Percentiles rank a stretch among this genome's conserved stretches.
phyloP scores from a whole-genome alignment of 1,140 invertebrate genomes.

The Anthonomus grandis region DNA sequence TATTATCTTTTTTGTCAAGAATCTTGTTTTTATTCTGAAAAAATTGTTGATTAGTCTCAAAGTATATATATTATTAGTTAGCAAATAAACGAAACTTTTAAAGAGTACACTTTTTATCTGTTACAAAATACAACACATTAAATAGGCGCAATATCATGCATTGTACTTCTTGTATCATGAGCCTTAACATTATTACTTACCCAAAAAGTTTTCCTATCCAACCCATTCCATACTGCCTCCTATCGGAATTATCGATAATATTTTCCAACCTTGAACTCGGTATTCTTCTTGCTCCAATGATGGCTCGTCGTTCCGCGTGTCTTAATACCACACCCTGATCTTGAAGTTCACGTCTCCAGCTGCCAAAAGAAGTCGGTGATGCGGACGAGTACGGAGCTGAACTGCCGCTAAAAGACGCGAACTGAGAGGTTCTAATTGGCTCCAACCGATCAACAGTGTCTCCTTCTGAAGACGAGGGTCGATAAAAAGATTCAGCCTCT shows the following conservation, averaged over 20 bases:
- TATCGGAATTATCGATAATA: conserved; percentile 75
- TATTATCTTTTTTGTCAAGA: too few species aligned
- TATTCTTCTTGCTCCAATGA: conserved; percentile 60
- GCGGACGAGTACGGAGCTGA: conserved; percentile 2
- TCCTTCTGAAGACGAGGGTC: conserved; percentile 25
- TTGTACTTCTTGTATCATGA: too few species aligned
- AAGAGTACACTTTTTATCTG: too few species aligned
- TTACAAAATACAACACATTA: too few species aligned
- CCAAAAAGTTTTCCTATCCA: conserved; percentile 76
- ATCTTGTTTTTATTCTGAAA: too few species aligned
- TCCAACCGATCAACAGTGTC: conserved; percentile 22
- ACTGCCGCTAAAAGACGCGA: neutral
- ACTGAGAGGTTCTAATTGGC: neutral
- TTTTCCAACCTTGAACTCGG: conserved; percentile 64
- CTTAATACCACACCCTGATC: conserved; percentile 32
- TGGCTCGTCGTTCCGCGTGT: conserved; percentile 43
- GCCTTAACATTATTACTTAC: too few species aligned
- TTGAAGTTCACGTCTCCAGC: conserved; percentile 42
- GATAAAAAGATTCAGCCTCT: conserved; percentile 50
- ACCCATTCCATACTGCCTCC: conserved; percentile 81
- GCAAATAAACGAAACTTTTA: too few species aligned
- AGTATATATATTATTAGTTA: too few species aligned
- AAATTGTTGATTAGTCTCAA: too few species aligned
- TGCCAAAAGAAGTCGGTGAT: conserved; percentile 20
- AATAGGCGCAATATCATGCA: too few species aligned